These are phyloP conservation scores for Dendrocopos noguchii DNA, from an alignment of 2,113 vertebrate genomes.

Conservation along the genomic window DNA sequence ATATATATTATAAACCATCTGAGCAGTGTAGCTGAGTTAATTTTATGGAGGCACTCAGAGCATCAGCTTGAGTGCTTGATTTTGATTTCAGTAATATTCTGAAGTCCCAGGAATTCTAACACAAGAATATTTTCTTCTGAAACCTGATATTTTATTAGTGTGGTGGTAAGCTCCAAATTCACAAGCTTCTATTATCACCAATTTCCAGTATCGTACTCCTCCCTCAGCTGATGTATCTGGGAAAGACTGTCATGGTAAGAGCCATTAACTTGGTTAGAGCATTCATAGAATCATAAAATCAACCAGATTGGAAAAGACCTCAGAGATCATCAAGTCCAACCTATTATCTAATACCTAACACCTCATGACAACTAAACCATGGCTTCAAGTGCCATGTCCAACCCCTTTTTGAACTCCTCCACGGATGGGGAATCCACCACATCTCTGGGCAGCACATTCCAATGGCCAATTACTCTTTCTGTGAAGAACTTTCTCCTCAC, in stretches of 20 bases:
- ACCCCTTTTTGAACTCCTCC: too few relatives aligned
- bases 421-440: too few relatives aligned
- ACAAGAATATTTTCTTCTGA: not conserved
- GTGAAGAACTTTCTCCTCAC: too few relatives aligned
- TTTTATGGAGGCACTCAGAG: not conserved
- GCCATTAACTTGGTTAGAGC: not conserved
- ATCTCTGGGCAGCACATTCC: too few relatives aligned
- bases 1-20: accelerated
- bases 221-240: not conserved
- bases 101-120: not conserved
- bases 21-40: not conserved
- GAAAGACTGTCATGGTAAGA: not conserved
- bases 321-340: too few relatives aligned
- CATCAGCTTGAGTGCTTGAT: not conserved
- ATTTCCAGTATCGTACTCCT: not conserved
- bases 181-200: not conserved
- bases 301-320: too few relatives aligned
- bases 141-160: not conserved
- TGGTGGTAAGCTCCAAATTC: not conserved
- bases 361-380: too few relatives aligned
- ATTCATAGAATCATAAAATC: too few relatives aligned
- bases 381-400: too few relatives aligned
- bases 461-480: too few relatives aligned
- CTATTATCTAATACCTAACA: too few relatives aligned
- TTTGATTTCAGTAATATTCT: not conserved